Evolutionary conservation across 2,113 vertebrate species (phyloP).

Genomic region (Bagarius yarrelli): DNA sequence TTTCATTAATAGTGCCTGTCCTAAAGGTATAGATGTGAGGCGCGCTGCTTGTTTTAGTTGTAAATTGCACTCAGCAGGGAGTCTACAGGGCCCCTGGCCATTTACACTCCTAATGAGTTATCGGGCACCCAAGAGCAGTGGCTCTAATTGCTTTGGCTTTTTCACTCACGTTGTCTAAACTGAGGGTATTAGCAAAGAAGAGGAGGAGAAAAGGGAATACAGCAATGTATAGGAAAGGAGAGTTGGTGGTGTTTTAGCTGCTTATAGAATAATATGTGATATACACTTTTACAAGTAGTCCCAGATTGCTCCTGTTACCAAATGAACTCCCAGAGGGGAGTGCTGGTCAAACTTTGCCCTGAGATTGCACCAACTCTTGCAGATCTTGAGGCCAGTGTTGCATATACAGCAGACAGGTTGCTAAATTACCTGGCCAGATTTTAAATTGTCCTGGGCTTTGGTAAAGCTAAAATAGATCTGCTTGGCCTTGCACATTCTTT

Average conservation of each 20-base stretch:
- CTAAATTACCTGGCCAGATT: conserved; percentile 32
- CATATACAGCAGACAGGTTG: conserved; percentile 31
- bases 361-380: conserved; percentile 31
- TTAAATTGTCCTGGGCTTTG: conserved; percentile 25
- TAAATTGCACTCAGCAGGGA: conserved; percentile 56
- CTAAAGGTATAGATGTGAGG: conserved; percentile 47
- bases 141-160: conserved; percentile 63
- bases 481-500: conserved; percentile 3
- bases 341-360: conserved; percentile 20
- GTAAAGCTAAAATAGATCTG: conserved; percentile 17
- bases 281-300: conserved; percentile 15
- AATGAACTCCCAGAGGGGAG: conserved; percentile 19
- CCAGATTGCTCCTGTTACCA: conserved; percentile 14
- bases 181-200: conserved; percentile 41
- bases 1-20: conserved; percentile 49
- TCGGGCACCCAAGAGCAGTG: conserved; percentile 57
- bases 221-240: conserved; percentile 32
- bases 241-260: conserved; percentile 18
- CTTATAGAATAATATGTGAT: conserved; percentile 11
- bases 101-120: conserved; percentile 64
- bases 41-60: conserved; percentile 52
- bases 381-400: conserved; percentile 31
- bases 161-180: conserved; percentile 48
- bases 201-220: conserved; percentile 23
- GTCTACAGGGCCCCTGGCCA: conserved; percentile 56